Evolutionary conservation across 2,888 invertebrate species (phyloP).

Genomic region (Eupithecia pulchellata): DNA sequence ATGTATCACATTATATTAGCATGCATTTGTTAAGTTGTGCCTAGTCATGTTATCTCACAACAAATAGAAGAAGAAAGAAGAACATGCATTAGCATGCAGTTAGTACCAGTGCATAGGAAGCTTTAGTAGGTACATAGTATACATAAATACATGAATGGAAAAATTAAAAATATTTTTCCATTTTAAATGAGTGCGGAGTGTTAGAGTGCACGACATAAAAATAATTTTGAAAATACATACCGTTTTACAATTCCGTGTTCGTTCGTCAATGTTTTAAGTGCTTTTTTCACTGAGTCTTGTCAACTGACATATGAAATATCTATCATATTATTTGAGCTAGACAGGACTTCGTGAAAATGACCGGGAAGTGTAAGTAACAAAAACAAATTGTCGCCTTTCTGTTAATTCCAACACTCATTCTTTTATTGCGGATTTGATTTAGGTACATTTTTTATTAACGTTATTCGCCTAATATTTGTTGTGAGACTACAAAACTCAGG

Average conservation of each 20-base stretch:
- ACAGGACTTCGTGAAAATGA: conserved; percentile 18
- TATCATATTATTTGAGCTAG: neutral
- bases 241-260: conserved; percentile 65
- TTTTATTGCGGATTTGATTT: conserved; percentile 84
- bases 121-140: conserved; percentile 59
- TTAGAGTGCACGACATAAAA: conserved; percentile 75
- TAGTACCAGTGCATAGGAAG: conserved; percentile 63
- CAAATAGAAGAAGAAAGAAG: conserved; percentile 72
- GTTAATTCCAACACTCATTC: conserved; percentile 86
- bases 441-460: conserved; percentile 72
- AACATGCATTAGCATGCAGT: conserved; percentile 68
- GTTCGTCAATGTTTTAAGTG: conserved; percentile 54
- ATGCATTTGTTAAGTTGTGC: conserved; percentile 53
- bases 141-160: conserved; percentile 50
- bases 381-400: conserved; percentile 80
- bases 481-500: conserved; percentile 78
- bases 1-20: conserved; percentile 39
- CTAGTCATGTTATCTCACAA: conserved; percentile 81
- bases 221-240: conserved; percentile 80
- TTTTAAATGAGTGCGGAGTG: conserved; percentile 76
- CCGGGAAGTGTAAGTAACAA: conserved; percentile 62
- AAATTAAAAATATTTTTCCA: conserved; percentile 63
- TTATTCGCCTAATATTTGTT: conserved; percentile 82
- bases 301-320: conserved; percentile 8
- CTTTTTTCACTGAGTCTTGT: conserved; percentile 23